Evolutionary conservation across 2,888 invertebrate genomes (phyloP).

Genomic region (Clepsis dumicolana): DNA sequence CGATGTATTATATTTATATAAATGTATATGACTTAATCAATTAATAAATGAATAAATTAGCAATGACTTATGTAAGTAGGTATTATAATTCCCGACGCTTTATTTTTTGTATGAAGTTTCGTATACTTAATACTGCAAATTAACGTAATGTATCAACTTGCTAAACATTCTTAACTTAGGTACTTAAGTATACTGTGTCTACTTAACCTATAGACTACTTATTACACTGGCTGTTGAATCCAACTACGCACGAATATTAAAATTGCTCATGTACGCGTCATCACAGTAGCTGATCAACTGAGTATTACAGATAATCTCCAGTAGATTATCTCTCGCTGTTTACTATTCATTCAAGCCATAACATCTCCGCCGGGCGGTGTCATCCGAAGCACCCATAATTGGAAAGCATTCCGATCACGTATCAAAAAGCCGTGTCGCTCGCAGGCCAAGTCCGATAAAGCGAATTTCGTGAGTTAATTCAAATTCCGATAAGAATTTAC

Average conservation of each 20-base stretch:
- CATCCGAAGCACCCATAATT: constrained; percentile 63
- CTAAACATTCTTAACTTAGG: too few species aligned
- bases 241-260: neutral
- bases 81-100: too few species aligned
- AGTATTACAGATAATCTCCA: neutral
- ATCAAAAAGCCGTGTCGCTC: constrained; percentile 73
- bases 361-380: constrained; percentile 12
- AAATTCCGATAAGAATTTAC: constrained; percentile 66
- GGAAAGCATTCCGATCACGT: constrained; percentile 77
- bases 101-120: too few species aligned
- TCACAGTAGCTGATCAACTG: neutral
- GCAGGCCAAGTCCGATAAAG: constrained; percentile 73
- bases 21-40: too few species aligned
- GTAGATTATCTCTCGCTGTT: constrained; percentile 23
- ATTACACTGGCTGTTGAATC: too few species aligned
- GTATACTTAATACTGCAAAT: too few species aligned
- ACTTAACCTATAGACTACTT: too few species aligned
- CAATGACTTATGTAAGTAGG: too few species aligned
- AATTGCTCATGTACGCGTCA: neutral
- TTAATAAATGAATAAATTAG: too few species aligned
- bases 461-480: constrained; percentile 68
- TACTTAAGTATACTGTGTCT: too few species aligned
- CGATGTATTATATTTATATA: too few species aligned
- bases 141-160: too few species aligned
- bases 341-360: constrained; percentile 26